phyloP scores from a whole-genome alignment of 2,113 vertebrate species.

The Gavialis gangeticus region DNA sequence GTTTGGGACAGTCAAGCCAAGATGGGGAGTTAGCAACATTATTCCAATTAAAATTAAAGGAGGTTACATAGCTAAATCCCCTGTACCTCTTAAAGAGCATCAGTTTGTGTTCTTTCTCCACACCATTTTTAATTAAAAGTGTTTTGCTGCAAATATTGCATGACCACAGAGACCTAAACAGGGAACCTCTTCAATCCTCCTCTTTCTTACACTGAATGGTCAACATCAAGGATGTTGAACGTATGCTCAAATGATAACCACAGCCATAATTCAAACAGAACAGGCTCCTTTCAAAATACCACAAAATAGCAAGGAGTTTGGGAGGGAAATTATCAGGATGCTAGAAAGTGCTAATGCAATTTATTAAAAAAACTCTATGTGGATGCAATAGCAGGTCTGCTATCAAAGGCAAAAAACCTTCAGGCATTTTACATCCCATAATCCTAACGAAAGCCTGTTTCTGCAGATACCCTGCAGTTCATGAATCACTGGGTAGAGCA shows the following conservation, averaged over 20 bases:
- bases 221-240: background rate
- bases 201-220: background rate
- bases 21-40: background rate
- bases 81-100: background rate
- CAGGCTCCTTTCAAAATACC: conserved; percentile 54
- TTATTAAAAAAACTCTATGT: conserved; percentile 72
- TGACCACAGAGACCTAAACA: background rate
- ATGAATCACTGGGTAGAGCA: conserved; percentile 76
- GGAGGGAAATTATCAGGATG: conserved; percentile 58
- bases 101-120: background rate
- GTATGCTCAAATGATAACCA: background rate
- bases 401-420: conserved; percentile 75
- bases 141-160: background rate
- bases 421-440: conserved; percentile 76
- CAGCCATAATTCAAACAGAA: conserved; percentile 14
- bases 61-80: background rate
- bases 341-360: conserved; percentile 63
- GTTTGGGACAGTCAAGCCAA: background rate
- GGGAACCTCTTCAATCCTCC: conserved; percentile 14
- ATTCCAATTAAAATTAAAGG: background rate
- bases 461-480: conserved; percentile 75
- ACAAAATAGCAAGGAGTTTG: conserved; percentile 35
- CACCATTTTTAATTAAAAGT: background rate
- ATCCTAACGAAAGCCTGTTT: conserved; percentile 77
- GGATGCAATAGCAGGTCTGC: conserved; percentile 67